Conservation (phyloP, 2,797 vertebrate genomes). For the Macropodus opercularis region DNA sequence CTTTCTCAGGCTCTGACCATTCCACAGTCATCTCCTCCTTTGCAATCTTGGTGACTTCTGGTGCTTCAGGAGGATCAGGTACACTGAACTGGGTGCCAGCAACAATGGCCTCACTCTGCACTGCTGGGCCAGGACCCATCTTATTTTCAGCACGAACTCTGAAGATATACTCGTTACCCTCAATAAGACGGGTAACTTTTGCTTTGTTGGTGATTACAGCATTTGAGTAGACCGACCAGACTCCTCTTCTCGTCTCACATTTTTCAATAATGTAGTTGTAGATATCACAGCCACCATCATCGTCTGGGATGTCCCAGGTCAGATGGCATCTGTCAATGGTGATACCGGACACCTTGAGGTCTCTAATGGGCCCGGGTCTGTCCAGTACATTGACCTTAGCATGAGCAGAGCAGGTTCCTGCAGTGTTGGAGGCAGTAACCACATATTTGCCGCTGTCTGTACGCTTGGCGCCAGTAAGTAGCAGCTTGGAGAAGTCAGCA, state of each 20-base stretch:
- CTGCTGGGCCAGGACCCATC: constrained; percentile 96
- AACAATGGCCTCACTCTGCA: constrained; percentile 90
- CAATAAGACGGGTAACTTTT: constrained; percentile 92
- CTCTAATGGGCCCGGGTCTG: constrained; percentile 91
- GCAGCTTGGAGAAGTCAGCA: constrained; percentile 87
- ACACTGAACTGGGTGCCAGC: constrained; percentile 93
- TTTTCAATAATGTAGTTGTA: constrained; percentile 99
- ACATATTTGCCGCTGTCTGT: constrained; percentile 94
- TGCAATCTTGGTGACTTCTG: constrained; percentile 91
- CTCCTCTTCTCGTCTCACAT: constrained; percentile 95
- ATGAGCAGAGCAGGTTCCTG: constrained; percentile 88
- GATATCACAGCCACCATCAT: constrained; percentile 97
- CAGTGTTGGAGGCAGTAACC: constrained; percentile 89
- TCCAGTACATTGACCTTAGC: constrained; percentile 94
- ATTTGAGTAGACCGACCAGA: constrained; percentile 95
- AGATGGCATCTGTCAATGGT: constrained; percentile 92
- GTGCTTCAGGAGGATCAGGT: constrained; percentile 91
- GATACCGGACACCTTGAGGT: constrained; percentile 90
- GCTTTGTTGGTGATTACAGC: constrained; percentile 88
- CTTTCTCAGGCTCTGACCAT: constrained; percentile 93
- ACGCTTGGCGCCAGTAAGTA: constrained; percentile 87
- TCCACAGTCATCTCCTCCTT: constrained; percentile 96
- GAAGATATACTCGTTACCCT: constrained; percentile 97
- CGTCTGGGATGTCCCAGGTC: constrained; percentile 93
- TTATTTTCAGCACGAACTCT: constrained; percentile 98